phyloP scores from a whole-genome alignment of 2,113 vertebrate species.

The Anolis carolinensis region DNA sequence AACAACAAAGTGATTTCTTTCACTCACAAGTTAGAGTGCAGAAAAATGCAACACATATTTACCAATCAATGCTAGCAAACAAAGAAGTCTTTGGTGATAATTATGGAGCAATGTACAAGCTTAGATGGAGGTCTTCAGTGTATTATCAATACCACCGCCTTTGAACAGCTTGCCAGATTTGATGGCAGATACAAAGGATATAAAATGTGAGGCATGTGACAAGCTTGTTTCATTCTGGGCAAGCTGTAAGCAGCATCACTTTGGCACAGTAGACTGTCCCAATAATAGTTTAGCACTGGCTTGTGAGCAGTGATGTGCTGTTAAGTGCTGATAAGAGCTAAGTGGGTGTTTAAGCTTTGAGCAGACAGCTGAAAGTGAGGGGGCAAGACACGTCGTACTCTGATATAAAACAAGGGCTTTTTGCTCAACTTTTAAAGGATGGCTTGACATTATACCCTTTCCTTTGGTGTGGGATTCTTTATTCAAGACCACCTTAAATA shows the following conservation, averaged over 20 bases:
- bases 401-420: slow-evolving; percentile 16
- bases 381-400: slow-evolving; percentile 7
- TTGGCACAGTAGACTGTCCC: background rate
- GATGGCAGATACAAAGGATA: background rate
- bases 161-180: background rate
- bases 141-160: background rate
- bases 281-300: background rate
- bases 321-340: background rate
- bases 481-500: background rate
- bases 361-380: background rate
- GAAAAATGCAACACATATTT: slow-evolving; percentile 18
- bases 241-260: background rate
- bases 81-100: background rate
- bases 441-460: background rate
- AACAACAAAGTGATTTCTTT: background rate
- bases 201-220: background rate
- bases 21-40: background rate
- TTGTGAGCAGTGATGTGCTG: accelerated
- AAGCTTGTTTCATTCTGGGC: background rate
- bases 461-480: background rate
- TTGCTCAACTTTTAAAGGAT: background rate
- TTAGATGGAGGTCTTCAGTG: background rate
- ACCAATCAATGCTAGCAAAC: background rate
- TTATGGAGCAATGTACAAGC: accelerated
- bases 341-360: slow-evolving; percentile 15